Evolutionary conservation across 2,113 vertebrate genomes (phyloP), one percentile per base, ranked within the genome.

Genomic region (Acanthochromis polyacanthus): DNA sequence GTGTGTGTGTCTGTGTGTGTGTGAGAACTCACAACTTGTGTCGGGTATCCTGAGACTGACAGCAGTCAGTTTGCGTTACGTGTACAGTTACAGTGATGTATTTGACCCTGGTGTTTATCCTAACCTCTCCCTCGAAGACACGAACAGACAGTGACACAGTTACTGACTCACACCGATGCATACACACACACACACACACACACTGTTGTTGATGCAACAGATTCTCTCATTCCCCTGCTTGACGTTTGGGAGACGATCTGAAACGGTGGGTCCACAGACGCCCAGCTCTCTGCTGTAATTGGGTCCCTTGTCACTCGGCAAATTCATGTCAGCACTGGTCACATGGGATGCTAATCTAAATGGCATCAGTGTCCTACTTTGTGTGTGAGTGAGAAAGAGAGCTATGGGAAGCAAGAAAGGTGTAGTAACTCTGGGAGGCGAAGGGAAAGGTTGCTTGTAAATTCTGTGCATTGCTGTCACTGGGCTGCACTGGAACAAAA

Each of bases 341-440:
- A 83, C 88, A 83, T 87, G 89, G 90, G 89, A 91, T 68, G 70
- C 87, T 93, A 89, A 93, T 93, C 90, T 93, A 92, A 94, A 93
- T 93, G 88, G 89, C 89, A 93, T 93, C 89, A 86, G 89, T 93
- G 93, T 87, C 92, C 93, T 90, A 91, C 84, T 94, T 94, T 78
- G 81, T 83, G 66, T 57, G 46, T 36, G 30, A 62, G 69, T 62
- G 75, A 15, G 51, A 50, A 15, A 8, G 25, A 38, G 50, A 28
- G 46, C 30, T 6, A 69, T 17, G 22, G 32, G 50, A 53, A 71
- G 58, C n/a, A 51, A 40, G 17, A 53, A 70, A 71, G 52, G 67
- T 69, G 82, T 50, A 55, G 55, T 69, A 64, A 72, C 32, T 77
- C 57, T 51, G 52, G 60, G 25, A 19, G 40, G 65, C 19, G 65